phyloP scores from a whole-genome alignment of 2,797 vertebrate genomes.

The Sebastes matsubarae region DNA sequence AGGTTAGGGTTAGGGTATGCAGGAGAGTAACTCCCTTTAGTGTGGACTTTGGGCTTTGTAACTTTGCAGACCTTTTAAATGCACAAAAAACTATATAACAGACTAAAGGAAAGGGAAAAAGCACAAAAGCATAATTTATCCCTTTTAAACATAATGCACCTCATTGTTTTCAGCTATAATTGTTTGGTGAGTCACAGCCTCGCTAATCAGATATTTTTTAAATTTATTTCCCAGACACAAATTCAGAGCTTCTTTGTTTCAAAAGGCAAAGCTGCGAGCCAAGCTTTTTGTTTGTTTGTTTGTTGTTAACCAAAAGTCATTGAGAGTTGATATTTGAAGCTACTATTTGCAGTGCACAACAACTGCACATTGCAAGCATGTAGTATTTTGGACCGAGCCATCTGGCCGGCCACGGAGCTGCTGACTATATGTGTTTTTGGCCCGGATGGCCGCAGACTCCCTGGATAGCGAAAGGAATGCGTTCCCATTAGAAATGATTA shows the following conservation, averaged over 20 bases:
- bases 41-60: no score
- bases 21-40: no score
- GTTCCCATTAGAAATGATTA: slow-evolving; percentile 2
- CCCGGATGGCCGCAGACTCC: not conserved
- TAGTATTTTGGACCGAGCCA: slow-evolving; percentile 26
- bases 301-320: slow-evolving; percentile 4
- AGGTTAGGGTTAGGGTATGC: no score
- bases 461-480: slow-evolving; percentile 13
- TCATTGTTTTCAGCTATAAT: not conserved
- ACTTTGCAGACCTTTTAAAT: no score
- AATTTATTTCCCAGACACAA: not conserved
- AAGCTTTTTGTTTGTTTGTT: slow-evolving; percentile 2
- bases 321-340: slow-evolving; percentile 23
- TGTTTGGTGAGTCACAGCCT: not conserved
- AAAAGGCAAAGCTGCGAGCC: not conserved
- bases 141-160: not conserved
- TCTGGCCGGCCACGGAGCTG: slow-evolving; percentile 28
- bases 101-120: no score
- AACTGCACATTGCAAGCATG: slow-evolving; percentile 13
- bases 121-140: no score
- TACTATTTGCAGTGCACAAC: slow-evolving; percentile 19
- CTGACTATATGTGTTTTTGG: slow-evolving; percentile 29
- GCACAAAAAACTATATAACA: no score
- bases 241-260: not conserved
- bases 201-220: not conserved